Percentiles rank a stretch among this genome's conserved stretches.
Evolutionary conservation across 2,113 vertebrate genomes (phyloP).

Genomic region (Fulmarus glacialis): DNA sequence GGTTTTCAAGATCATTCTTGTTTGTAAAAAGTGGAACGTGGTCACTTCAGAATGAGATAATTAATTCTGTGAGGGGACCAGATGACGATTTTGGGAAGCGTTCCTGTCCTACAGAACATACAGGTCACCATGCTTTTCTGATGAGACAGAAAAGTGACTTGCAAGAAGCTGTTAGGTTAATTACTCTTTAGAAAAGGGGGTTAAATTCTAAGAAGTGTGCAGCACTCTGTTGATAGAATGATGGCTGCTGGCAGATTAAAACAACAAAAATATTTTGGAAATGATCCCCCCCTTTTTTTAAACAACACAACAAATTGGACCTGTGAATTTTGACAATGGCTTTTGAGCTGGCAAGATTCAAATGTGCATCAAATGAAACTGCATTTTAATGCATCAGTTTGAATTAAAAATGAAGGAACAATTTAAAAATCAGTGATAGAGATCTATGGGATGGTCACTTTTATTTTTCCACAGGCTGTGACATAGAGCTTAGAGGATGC

Average conservation of each 20-base stretch:
- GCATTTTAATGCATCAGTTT: not conserved
- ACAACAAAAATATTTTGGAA: constrained; percentile 52
- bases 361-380: not conserved
- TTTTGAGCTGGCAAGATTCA: not conserved
- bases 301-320: not conserved
- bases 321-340: not conserved
- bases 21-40: not conserved
- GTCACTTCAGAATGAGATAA: not conserved
- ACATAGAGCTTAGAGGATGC: not conserved
- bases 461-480: not conserved
- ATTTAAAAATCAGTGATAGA: not conserved
- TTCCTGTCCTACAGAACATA: not conserved
- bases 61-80: not conserved
- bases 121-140: constrained; percentile 20
- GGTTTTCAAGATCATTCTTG: not conserved
- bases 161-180: constrained; percentile 68
- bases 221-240: constrained; percentile 15
- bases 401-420: not conserved
- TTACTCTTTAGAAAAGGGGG: constrained; percentile 46
- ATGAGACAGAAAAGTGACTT: constrained; percentile 33
- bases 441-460: not conserved
- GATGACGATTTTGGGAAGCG: constrained; percentile 12
- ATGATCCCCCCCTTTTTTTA: not conserved
- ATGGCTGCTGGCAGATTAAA: constrained; percentile 19
- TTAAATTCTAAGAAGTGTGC: constrained; percentile 48